Percentiles rank a stretch among this genome's conserved stretches.
Evolutionary conservation across 2,113 vertebrate genomes (phyloP).

Genomic region (Etia nguti): DNA sequence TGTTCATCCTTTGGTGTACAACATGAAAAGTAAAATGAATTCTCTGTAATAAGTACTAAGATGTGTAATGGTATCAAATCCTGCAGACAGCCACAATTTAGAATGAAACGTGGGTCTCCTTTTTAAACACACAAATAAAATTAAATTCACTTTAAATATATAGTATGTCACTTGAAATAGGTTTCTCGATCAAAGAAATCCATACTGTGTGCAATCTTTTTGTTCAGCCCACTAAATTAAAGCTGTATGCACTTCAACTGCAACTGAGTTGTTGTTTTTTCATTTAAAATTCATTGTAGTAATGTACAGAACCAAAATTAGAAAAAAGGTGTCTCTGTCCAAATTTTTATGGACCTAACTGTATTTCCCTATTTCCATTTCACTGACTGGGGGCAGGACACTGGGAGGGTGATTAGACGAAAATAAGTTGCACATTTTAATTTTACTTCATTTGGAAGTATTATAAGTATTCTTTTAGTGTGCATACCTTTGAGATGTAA

Average conservation of each 20-base stretch:
- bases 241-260: fast-evolving
- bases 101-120: neutral
- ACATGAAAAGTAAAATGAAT: too few species aligned
- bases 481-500: neutral
- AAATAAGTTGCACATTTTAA: neutral
- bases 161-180: fast-evolving
- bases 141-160: neutral
- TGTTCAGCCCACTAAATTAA: neutral
- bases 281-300: neutral
- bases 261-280: neutral
- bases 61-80: neutral
- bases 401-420: neutral
- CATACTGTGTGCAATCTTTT: neutral
- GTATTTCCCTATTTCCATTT: neutral
- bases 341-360: neutral
- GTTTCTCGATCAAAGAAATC: fast-evolving
- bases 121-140: neutral
- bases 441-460: neutral
- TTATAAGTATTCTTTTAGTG: neutral
- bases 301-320: neutral
- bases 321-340: neutral
- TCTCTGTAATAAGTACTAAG: neutral
- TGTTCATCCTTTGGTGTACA: too few species aligned
- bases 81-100: neutral
- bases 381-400: neutral